These are phyloP conservation scores for Solenopsis invicta DNA, from an alignment of 1,140 invertebrate species.

Conservation along the genomic window DNA sequence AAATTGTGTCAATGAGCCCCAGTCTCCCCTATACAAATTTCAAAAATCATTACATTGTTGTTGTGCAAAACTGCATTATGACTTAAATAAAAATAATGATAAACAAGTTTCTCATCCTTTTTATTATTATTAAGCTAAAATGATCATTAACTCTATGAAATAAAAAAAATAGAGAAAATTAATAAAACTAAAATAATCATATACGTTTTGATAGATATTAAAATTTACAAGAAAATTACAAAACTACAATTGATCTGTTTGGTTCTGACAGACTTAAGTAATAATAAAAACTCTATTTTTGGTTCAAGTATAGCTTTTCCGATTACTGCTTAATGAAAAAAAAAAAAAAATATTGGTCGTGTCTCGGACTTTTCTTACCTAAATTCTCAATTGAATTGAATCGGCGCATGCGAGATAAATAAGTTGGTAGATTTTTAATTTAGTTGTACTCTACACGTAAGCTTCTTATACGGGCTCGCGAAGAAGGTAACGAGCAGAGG, in stretches of 20 bases:
- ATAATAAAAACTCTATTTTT: background rate
- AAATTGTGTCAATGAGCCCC: too few relatives aligned
- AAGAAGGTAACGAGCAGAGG: background rate
- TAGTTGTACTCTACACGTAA: background rate
- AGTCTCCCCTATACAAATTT: too few relatives aligned
- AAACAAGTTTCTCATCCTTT: background rate
- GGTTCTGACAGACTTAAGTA: background rate
- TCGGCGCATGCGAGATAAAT: too few relatives aligned
- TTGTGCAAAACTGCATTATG: background rate
- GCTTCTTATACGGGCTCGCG: background rate
- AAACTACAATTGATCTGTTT: background rate
- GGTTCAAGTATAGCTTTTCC: background rate
- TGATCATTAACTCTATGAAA: background rate
- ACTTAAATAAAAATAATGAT: background rate
- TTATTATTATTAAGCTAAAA: background rate
- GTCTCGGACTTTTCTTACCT: background rate
- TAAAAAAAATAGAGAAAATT: background rate
- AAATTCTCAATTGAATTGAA: background rate
- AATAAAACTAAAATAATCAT: background rate
- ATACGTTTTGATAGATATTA: background rate
- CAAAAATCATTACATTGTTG: background rate
- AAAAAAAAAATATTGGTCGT: background rate
- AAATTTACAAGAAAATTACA: background rate
- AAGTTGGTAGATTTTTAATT: slow-evolving; percentile 6
- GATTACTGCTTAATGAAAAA: background rate